phyloP scores from a whole-genome alignment of 2,888 invertebrate genomes.

The Amblyteles armatorius region DNA sequence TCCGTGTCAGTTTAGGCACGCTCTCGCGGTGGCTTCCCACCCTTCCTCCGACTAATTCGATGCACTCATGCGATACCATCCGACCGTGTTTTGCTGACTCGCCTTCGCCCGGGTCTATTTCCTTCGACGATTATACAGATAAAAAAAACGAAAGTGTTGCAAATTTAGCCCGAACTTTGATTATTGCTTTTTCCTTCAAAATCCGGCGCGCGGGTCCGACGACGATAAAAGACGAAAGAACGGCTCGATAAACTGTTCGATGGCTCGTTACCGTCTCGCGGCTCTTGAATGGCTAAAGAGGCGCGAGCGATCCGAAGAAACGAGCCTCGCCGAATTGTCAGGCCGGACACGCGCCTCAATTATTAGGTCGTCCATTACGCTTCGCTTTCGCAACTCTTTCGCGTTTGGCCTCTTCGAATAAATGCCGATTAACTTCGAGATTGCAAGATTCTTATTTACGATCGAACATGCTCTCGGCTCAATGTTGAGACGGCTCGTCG shows the following conservation, averaged over 20 bases:
- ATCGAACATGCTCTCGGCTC: not conserved
- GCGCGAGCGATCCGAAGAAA: slow-evolving; percentile 48
- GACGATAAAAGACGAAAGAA: slow-evolving; percentile 6
- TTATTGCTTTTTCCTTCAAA: not conserved
- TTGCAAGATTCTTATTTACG: not conserved
- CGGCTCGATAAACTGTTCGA: not conserved
- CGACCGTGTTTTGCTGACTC: slow-evolving; percentile 10
- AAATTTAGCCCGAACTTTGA: not conserved
- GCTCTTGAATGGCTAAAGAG: not conserved
- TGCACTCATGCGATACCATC: slow-evolving; percentile 28
- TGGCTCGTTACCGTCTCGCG: not conserved
- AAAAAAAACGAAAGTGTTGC: not conserved
- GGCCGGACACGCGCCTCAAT: slow-evolving; percentile 71
- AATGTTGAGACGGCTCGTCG: not conserved
- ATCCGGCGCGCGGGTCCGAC: not conserved
- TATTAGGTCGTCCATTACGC: slow-evolving; percentile 68
- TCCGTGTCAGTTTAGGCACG: slow-evolving; percentile 69
- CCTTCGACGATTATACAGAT: not conserved
- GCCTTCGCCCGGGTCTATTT: not conserved
- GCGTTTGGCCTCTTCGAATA: slow-evolving; percentile 5
- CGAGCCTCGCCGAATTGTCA: slow-evolving; percentile 53
- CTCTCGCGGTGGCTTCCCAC: slow-evolving; percentile 63
- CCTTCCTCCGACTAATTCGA: slow-evolving; percentile 56
- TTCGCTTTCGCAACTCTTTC: slow-evolving; percentile 50
- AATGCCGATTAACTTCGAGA: slow-evolving; percentile 22